phyloP scores from a whole-genome alignment of 2,888 invertebrate species.

The Perizoma flavofasciatum region DNA sequence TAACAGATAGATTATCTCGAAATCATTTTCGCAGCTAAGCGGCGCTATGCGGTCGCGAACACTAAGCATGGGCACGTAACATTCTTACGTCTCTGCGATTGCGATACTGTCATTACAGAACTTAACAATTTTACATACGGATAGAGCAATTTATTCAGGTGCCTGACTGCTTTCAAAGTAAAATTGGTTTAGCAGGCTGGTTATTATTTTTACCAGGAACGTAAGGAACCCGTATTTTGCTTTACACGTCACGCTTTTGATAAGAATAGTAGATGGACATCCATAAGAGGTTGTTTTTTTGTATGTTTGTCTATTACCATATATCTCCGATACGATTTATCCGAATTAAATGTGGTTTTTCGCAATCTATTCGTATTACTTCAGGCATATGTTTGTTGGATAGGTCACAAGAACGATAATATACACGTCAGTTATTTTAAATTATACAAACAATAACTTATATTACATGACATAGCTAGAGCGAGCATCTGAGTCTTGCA shows the following conservation, averaged over 20 bases:
- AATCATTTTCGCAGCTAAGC: constrained; percentile 48
- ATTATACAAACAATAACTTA: too few species aligned
- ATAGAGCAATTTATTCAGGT: constrained; percentile 17
- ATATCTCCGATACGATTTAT: too few species aligned
- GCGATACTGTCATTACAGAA: constrained; percentile 45
- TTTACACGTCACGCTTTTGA: too few species aligned
- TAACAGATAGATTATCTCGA: constrained; percentile 51
- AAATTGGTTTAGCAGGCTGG: constrained; percentile 6
- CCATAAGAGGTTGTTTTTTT: too few species aligned
- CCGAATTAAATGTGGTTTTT: too few species aligned
- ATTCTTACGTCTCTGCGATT: constrained; percentile 50
- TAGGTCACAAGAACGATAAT: too few species aligned
- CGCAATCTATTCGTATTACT: too few species aligned
- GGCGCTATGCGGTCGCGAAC: constrained; percentile 30
- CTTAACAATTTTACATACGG: constrained; percentile 35
- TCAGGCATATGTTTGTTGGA: too few species aligned
- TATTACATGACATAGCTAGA: background rate
- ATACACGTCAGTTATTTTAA: too few species aligned
- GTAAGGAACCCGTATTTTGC: too few species aligned
- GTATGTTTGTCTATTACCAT: too few species aligned
- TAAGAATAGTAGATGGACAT: too few species aligned
- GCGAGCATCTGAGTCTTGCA: background rate
- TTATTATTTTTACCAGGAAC: constrained; percentile 5
- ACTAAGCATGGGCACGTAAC: constrained; percentile 40
- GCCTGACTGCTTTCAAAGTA: constrained; percentile 12